These are phyloP conservation scores for Hirtodrosophila confusa DNA, from an alignment of 2,888 invertebrate species.

Conservation along the genomic window DNA sequence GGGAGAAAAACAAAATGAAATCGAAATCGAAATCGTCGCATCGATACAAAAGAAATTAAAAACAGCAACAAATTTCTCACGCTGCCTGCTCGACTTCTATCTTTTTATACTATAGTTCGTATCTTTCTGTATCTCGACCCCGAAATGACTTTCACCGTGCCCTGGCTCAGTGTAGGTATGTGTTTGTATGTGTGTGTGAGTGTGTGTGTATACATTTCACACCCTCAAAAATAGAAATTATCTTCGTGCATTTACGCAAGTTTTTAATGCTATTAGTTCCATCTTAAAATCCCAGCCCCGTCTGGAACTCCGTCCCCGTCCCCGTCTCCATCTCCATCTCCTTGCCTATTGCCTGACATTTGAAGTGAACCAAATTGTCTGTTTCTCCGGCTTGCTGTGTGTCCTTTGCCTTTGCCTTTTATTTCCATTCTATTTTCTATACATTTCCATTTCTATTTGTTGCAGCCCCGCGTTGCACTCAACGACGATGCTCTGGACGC, in stretches of 20 bases:
- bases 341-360: constrained; percentile 57
- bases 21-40: constrained; percentile 64
- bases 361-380: constrained; percentile 79
- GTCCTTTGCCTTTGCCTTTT: constrained; percentile 61
- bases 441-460: constrained; percentile 63
- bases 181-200: constrained; percentile 21
- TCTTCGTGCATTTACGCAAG: constrained; percentile 79
- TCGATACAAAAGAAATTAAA: constrained; percentile 73
- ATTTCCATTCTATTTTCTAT: constrained; percentile 73
- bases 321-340: constrained; percentile 30
- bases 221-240: constrained; percentile 81
- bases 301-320: constrained; percentile 19
- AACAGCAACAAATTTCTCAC: constrained; percentile 77
- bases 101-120: constrained; percentile 30
- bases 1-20: constrained; percentile 47
- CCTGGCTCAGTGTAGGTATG: constrained; percentile 18
- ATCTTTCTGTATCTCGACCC: constrained; percentile 63
- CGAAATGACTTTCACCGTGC: constrained; percentile 73
- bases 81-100: constrained; percentile 57
- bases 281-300: constrained; percentile 69
- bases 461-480: constrained; percentile 65
- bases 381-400: constrained; percentile 55
- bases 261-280: constrained; percentile 80
- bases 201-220: constrained; percentile 70
- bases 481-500: constrained; percentile 74